A percentile compares a stretch with the other conserved stretches of the same genome.
phyloP scores from a whole-genome alignment of 2,113 vertebrate species.

The Rafetus swinhoei region DNA sequence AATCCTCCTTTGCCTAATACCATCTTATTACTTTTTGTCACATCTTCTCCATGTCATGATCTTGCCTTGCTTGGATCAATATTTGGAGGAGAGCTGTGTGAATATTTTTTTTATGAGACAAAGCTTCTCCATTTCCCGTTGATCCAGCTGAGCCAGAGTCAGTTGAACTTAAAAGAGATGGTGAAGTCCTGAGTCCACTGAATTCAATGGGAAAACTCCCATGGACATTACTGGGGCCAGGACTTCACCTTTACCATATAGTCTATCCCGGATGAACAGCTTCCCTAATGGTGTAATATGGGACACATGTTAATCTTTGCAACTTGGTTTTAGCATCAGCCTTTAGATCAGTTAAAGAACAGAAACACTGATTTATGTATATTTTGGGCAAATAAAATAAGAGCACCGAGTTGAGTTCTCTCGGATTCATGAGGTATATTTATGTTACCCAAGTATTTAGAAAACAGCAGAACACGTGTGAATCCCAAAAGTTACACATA shows the following conservation, averaged over 20 bases:
- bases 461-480: constrained; percentile 36
- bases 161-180: rapidly evolving
- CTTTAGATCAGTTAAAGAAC: neutral
- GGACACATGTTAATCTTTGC: neutral
- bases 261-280: neutral
- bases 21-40: neutral
- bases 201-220: neutral
- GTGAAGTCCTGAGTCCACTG: neutral
- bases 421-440: constrained; percentile 5
- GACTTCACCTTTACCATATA: neutral
- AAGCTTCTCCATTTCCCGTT: neutral
- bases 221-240: neutral
- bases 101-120: neutral
- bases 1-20: neutral
- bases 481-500: constrained; percentile 17
- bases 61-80: neutral
- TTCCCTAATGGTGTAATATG: neutral
- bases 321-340: neutral
- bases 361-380: neutral
- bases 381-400: neutral
- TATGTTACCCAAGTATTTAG: constrained; percentile 37
- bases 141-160: neutral
- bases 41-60: neutral
- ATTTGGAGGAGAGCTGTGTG: neutral
- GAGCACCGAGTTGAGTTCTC: constrained; percentile 5